Evolutionary conservation across 2,113 vertebrate genomes (phyloP), one percentile per base, ranked within the genome.

Genomic region (Lophius piscatorius): DNA sequence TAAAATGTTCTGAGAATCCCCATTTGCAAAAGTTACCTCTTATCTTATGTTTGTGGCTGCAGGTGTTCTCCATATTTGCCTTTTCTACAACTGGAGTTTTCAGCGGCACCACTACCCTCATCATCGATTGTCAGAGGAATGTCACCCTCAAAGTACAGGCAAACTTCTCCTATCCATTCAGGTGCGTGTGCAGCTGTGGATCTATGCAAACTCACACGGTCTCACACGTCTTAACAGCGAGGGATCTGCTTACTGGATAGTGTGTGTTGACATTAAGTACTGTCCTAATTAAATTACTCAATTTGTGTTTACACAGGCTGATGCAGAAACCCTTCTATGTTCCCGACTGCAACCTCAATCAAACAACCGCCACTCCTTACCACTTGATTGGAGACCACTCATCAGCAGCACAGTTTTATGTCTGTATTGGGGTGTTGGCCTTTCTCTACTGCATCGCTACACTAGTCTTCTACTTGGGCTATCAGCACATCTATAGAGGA

Each of bases 11-110:
- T 36, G 10, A 31, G 29, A 24, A 36, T 63, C 34, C 18, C 51
- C 11, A 3, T 46, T n/a, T n/a, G 39, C 35, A 17, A 6, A 4
- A 29, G 26, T 1, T 7, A n/a, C 2, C 3, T 56, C 17, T 40
- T 56, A 54, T 73, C 52, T 26, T 56, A 2, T 67, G 39, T 31
- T 17, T 44, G 44, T 51, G 36, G 3, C 46, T 45, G 24, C 60
- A 99, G 97, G 88, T 96, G 24, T 98, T 98, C 55, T 88, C 95
- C 77, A 94, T 98, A 86, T 98, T 98, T 62, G 94, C 96, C 63
- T 99, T 98, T 70, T 96, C 95, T 33, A 92, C 93, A 17, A 94
- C 94, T 17, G 93, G 90, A 60, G 94, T 94, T 39, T 98, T 94
- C 90, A 91, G 91, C 4, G 94, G 95, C 20, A 88, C 90, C 46